Base-by-base conservation (phyloP, 2,113 vertebrate genomes). In the Pica pica region DNA sequence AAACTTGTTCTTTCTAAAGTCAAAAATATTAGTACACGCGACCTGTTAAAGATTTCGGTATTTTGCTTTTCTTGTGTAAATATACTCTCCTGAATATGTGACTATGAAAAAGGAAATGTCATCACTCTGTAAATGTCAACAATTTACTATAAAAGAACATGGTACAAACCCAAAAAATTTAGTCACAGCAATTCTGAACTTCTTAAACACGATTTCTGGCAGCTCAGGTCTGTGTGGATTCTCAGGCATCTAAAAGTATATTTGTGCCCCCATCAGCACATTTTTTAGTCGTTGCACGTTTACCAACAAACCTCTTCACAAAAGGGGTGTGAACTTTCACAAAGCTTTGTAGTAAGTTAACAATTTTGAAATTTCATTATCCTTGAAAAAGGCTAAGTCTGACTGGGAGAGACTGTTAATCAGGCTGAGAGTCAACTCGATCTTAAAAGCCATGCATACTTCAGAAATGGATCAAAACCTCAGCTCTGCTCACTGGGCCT, bases 101-200 rank as follows among this genome's bases (percentile, higher is more conserved):
- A 65, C 83, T 94, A 63, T 55, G 67, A 77, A 89, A 97, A 92
- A 93, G 79, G 79, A 96, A 96, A 96, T 96, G 90, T 91, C 92
- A 95, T 77, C 75, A 77, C 59, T 86, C 64, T 89, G 85, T 90
- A 95, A 95, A 96, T 96, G 90, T 94, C 95, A 97, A 93, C 88
- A 94, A 87, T 81, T 88, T 88, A 82, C 78, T 87, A 71, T 44
- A 85, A 89, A 91, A 88, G 78, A 90, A 90, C 76, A 50, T 11
- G 64, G 71, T 81, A 37, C 31, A 70, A 92, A 75, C 9, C 50
- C 23, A 41, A 6, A 73, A 92, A 93, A 81, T 69, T 85, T 87
- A 81, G 56, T 75, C 75, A 65, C 39, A 76, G 73, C 63, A 70
- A 16, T 70, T 86, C 47, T 89, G 50, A 92, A 74, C 79, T 91